A percentile compares a stretch with the other conserved stretches of the same genome.
Conservation (phyloP, 2,888 invertebrate species). For the Erebia palarica region DNA sequence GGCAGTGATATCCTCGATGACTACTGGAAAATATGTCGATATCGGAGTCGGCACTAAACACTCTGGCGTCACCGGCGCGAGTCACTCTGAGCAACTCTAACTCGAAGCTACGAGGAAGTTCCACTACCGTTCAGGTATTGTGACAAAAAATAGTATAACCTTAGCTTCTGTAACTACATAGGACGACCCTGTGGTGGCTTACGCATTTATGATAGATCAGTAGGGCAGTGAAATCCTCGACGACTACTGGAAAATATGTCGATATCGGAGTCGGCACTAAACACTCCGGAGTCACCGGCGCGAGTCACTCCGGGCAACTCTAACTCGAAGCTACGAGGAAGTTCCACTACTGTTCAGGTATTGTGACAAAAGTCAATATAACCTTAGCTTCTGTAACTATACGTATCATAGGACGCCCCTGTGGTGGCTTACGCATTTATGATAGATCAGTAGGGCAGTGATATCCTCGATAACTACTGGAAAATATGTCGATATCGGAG, state of each 20-base stretch:
- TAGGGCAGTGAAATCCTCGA: no score
- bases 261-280: slow-evolving; percentile 94
- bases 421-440: slow-evolving; percentile 93
- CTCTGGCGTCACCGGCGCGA: slow-evolving; percentile 81
- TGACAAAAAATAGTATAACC: not conserved
- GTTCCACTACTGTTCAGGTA: slow-evolving; percentile 78
- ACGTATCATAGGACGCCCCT: not conserved
- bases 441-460: no score
- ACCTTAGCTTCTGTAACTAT: not conserved
- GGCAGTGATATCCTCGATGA: no score
- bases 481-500: slow-evolving; percentile 93
- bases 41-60: slow-evolving; percentile 94
- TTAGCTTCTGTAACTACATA: no score
- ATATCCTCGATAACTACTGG: slow-evolving; percentile 59
- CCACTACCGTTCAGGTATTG: slow-evolving; percentile 75
- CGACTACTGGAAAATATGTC: no score
- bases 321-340: slow-evolving; percentile 71
- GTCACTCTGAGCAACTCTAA: slow-evolving; percentile 72
- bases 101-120: slow-evolving; percentile 73
- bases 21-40: slow-evolving; percentile 93
- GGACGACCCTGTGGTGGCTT: no score
- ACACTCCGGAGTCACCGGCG: slow-evolving; percentile 84
- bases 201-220: no score
- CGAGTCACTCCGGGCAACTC: slow-evolving; percentile 72
- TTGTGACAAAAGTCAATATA: not conserved